Evolutionary conservation across 2,797 vertebrate species (phyloP), one percentile per base, ranked within the genome.

Genomic region (Acrocephalus scirpaceus): DNA sequence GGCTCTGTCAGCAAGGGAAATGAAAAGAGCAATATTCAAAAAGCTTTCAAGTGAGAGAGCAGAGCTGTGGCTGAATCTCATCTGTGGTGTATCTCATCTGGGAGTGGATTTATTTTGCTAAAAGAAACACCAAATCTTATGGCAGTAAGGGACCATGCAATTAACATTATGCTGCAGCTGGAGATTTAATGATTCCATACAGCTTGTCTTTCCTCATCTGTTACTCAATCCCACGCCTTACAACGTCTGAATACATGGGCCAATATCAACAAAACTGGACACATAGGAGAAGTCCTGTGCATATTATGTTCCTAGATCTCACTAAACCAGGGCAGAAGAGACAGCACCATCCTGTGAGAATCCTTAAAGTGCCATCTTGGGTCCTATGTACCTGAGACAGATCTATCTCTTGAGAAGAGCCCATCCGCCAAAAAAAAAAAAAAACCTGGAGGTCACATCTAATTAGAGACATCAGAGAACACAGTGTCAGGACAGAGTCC

Each of bases 1-100:
- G 71, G 74, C 32, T 53, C 93, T 88, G 77, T 91, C 92, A 95
- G 83, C 76, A 64, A 84, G 67, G 92, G 90, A 95, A 95, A 88
- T 93, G 54, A 94, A 95, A 95, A 81, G 73, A 81, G 82, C 22
- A 87, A 88, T 77, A 57, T 72, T 81, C 73, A 73, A 32, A 87
- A 91, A 86, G 40, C 62, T 73, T 88, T 25, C 2, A 0, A 53
- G 73, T 57, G 83, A 78, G 56, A 65, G 76, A 19, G 65, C 40
- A 84, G 71, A 89, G 64, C 56, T 75, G 81, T 64, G 92, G 66
- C 57, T 88, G 66, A 81, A 56, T 57, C 72, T 88, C 85, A 23
- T 72, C 91, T 83, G 85, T 16, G 23, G 38, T 65, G 34, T 44
- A 42, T 60, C 82, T 93, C 76, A 60, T 53, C 51, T 81, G 76